Percentiles rank a stretch among this genome's conserved stretches.
Evolutionary conservation across 2,888 invertebrate genomes (phyloP).

Genomic region (Drosophila barbarae): DNA sequence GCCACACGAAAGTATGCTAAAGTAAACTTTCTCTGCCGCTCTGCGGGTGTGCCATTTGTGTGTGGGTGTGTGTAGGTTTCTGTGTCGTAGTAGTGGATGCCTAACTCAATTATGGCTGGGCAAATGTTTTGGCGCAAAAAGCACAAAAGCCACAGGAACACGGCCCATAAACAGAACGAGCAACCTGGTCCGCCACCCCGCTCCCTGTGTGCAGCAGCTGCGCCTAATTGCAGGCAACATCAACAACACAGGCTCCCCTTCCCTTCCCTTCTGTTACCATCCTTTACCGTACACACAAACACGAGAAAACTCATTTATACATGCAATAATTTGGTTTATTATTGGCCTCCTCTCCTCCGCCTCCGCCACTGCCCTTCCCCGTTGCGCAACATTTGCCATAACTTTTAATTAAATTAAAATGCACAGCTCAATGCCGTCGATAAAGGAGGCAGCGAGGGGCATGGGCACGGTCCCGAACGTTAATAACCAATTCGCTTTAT

Average conservation of each 20-base stretch:
- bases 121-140: conserved; percentile 65
- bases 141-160: conserved; percentile 70
- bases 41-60: conserved; percentile 7
- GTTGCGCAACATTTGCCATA: conserved; percentile 63
- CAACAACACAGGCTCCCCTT: conserved; percentile 24
- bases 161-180: conserved; percentile 44
- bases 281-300: conserved; percentile 19
- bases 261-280: background rate
- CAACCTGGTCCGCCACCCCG: conserved; percentile 13
- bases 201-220: conserved; percentile 57
- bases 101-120: conserved; percentile 67
- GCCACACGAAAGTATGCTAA: conserved; percentile 48
- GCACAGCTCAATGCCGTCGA: conserved; percentile 60
- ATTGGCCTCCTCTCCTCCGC: conserved; percentile 50
- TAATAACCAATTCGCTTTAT: conserved; percentile 73
- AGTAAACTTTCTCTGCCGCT: conserved; percentile 43
- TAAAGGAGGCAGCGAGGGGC: conserved; percentile 6
- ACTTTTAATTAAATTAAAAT: conserved; percentile 74
- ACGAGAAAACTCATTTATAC: conserved; percentile 64
- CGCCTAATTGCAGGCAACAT: conserved; percentile 68
- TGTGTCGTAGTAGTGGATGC: conserved; percentile 46
- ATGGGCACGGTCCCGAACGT: conserved; percentile 39
- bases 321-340: conserved; percentile 70
- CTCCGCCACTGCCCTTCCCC: conserved; percentile 20
- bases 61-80: conserved; percentile 14